phyloP scores from a whole-genome alignment of 2,113 vertebrate genomes.

The Felis catus region DNA sequence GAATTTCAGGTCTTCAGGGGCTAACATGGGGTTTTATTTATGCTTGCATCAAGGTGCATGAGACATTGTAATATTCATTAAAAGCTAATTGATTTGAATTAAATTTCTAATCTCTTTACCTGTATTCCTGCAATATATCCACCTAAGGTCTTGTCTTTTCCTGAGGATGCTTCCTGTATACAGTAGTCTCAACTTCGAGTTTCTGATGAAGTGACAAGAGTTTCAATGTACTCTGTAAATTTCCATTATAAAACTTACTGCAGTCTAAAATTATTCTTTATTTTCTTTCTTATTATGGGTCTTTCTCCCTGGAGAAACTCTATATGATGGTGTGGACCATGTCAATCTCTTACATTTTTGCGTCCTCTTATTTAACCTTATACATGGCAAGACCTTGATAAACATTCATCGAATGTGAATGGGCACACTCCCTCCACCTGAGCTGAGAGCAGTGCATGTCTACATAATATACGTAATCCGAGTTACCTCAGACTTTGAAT shows the following conservation, averaged over 20 bases:
- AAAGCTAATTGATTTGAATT: neutral
- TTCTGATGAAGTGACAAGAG: neutral
- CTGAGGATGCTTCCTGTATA: neutral
- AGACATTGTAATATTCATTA: neutral
- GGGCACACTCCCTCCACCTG: too few species aligned
- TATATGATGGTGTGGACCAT: neutral
- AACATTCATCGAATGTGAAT: neutral
- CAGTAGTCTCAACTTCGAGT: neutral
- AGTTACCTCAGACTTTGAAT: neutral
- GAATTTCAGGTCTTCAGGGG: neutral
- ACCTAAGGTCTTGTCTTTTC: neutral
- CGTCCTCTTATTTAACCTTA: neutral
- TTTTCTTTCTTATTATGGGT: neutral
- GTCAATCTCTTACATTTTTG: neutral
- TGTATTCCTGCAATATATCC: neutral
- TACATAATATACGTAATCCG: neutral
- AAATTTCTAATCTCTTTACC: neutral
- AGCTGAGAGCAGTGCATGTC: neutral
- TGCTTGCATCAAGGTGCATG: neutral
- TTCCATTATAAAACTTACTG: neutral
- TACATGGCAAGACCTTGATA: neutral
- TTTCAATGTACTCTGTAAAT: neutral
- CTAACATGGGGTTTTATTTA: neutral
- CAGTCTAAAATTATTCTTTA: neutral
- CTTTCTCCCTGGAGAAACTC: neutral